phyloP scores from a whole-genome alignment of 1,140 invertebrate genomes.

The Drosophila bocqueti region DNA sequence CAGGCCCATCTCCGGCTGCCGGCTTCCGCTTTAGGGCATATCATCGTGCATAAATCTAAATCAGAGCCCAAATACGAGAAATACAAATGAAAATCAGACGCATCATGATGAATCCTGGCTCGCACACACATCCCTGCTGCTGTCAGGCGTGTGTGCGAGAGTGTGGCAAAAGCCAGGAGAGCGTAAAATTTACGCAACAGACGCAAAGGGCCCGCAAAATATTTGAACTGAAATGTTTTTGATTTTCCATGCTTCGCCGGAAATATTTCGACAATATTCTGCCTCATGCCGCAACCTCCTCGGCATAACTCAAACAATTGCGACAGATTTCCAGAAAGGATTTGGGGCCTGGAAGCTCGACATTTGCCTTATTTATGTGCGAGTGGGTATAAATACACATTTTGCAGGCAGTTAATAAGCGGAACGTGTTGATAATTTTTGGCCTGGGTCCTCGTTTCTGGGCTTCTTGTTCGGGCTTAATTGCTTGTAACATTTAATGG shows the following conservation, averaged over 20 bases:
- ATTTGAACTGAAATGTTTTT: slow-evolving; percentile 57
- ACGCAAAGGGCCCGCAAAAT: slow-evolving; percentile 22
- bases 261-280: slow-evolving; percentile 66
- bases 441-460: slow-evolving; percentile 24
- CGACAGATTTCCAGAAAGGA: slow-evolving; percentile 61
- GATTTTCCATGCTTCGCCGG: slow-evolving; percentile 47
- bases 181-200: slow-evolving; percentile 65
- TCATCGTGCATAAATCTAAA: slow-evolving; percentile 71
- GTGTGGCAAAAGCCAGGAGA: slow-evolving; percentile 42
- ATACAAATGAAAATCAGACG: slow-evolving; percentile 69
- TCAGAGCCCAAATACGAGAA: slow-evolving; percentile 65
- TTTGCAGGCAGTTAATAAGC: slow-evolving; percentile 65
- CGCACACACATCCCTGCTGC: slow-evolving; percentile 17
- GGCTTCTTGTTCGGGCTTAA: slow-evolving; percentile 53
- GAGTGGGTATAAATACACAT: slow-evolving; percentile 27
- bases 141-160: neutral
- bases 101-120: slow-evolving; percentile 50
- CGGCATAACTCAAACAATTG: slow-evolving; percentile 60
- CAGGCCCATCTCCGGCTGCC: slow-evolving; percentile 16
- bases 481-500: slow-evolving; percentile 71
- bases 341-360: slow-evolving; percentile 17
- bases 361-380: slow-evolving; percentile 54
- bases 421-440: slow-evolving; percentile 73
- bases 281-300: slow-evolving; percentile 20
- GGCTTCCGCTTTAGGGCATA: slow-evolving; percentile 66